Conservation (phyloP, 2,888 invertebrate genomes). For the Smittia sp. region DNA sequence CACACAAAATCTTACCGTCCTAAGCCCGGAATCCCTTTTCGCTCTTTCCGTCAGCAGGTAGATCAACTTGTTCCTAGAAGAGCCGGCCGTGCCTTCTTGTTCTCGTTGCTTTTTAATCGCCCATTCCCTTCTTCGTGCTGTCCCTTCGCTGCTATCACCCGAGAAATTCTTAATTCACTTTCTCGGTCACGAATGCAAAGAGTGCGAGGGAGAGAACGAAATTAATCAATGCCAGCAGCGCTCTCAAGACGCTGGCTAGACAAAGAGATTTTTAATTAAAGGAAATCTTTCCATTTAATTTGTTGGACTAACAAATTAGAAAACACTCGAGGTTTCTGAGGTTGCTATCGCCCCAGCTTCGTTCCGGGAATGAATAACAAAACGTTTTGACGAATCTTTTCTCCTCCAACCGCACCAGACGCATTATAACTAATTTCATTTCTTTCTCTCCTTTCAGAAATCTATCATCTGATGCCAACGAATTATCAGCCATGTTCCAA, state of each 20-base stretch:
- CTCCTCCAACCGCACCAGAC: constrained; percentile 15
- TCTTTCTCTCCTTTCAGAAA: constrained; percentile 33
- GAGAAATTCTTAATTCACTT: no score
- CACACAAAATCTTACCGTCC: neutral
- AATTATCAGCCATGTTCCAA: constrained; percentile 39
- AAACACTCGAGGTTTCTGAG: neutral
- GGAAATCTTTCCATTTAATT: no score
- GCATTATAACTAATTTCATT: constrained; percentile 21
- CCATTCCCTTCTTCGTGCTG: neutral
- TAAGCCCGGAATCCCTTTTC: neutral
- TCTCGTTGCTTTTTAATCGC: neutral
- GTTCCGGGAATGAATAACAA: neutral
- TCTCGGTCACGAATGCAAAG: no score
- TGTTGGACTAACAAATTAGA: no score
- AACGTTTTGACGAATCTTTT: neutral
- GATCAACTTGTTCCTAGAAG: neutral
- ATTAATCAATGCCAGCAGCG: no score
- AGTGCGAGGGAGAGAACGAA: no score
- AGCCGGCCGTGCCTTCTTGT: no score
- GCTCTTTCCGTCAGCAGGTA: neutral
- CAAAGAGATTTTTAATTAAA: no score
- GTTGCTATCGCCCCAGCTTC: neutral
- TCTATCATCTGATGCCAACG: constrained; percentile 41
- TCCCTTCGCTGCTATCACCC: no score
- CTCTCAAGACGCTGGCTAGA: no score